A percentile compares a stretch with the other conserved stretches of the same genome.
These are phyloP conservation scores for Myxocyprinus asiaticus DNA, from an alignment of 2,113 vertebrate species.

Conservation along the genomic window DNA sequence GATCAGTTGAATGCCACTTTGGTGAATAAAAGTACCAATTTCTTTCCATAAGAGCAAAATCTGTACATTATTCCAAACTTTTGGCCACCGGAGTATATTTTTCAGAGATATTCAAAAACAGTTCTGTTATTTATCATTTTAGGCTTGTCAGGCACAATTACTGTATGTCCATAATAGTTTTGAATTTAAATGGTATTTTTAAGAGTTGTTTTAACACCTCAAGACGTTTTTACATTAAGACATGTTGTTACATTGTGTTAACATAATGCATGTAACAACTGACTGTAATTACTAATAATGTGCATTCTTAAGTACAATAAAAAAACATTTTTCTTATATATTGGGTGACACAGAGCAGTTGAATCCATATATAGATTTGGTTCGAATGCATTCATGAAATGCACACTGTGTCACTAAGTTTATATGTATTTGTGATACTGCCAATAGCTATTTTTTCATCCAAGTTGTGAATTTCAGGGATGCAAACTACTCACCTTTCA, in stretches of 20 bases:
- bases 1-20: too few species aligned
- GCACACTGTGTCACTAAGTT: not conserved
- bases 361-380: not conserved
- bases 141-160: slow-evolving; percentile 4
- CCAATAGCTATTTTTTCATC: too few species aligned
- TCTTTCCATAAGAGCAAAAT: too few species aligned
- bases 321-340: not conserved
- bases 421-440: not conserved
- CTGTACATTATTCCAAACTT: too few species aligned
- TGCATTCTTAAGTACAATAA: slow-evolving; percentile 31
- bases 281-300: slow-evolving; percentile 7
- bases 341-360: not conserved
- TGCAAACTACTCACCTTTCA: not conserved
- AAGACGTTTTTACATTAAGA: slow-evolving; percentile 2
- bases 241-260: slow-evolving; percentile 11
- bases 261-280: slow-evolving; percentile 21
- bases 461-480: not conserved
- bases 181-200: slow-evolving; percentile 1
- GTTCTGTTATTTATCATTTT: slow-evolving; percentile 44
- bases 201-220: slow-evolving; percentile 17
- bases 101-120: slow-evolving; percentile 62
- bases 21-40: too few species aligned
- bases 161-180: not conserved
- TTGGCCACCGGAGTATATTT: slow-evolving; percentile 59
- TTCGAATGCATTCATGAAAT: not conserved